Evolutionary conservation across 2,797 vertebrate species (phyloP).

Genomic region (Acrocephalus scirpaceus): DNA sequence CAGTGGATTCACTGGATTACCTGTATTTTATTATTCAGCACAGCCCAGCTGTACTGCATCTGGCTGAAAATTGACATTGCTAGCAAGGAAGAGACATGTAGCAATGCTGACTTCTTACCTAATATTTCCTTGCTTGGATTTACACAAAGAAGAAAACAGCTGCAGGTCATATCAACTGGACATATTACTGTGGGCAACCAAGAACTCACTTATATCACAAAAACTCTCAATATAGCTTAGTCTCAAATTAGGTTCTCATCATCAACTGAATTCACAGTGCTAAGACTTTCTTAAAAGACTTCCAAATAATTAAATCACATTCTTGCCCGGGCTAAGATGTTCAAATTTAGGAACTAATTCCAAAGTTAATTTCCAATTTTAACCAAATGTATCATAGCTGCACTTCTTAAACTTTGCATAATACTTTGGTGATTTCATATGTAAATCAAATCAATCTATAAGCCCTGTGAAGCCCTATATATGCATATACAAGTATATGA

Average conservation of each 20-base stretch:
- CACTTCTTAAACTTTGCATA: constrained; percentile 8
- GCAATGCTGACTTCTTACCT: not conserved
- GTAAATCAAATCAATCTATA: constrained; percentile 22
- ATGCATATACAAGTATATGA: not conserved
- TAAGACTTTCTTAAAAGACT: constrained; percentile 3
- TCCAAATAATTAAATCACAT: constrained; percentile 27
- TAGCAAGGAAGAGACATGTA: not conserved
- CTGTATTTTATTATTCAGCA: constrained; percentile 36
- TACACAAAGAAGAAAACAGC: not conserved
- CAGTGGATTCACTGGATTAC: constrained; percentile 43
- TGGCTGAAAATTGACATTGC: not conserved
- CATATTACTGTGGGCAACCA: not conserved
- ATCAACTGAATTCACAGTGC: not conserved
- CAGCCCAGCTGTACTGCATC: not conserved
- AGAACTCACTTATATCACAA: not conserved
- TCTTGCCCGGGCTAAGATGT: not conserved
- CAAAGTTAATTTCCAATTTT: constrained; percentile 39
- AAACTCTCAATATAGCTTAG: not conserved
- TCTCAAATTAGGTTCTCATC: not conserved
- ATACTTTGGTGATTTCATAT: constrained; percentile 1
- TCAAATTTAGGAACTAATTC: constrained; percentile 38
- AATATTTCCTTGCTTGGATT: not conserved
- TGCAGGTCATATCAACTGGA: not conserved
- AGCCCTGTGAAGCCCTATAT: not conserved
- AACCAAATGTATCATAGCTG: not conserved